phyloP scores from a whole-genome alignment of 2,113 vertebrate species.

The Seriola rivoliana region DNA sequence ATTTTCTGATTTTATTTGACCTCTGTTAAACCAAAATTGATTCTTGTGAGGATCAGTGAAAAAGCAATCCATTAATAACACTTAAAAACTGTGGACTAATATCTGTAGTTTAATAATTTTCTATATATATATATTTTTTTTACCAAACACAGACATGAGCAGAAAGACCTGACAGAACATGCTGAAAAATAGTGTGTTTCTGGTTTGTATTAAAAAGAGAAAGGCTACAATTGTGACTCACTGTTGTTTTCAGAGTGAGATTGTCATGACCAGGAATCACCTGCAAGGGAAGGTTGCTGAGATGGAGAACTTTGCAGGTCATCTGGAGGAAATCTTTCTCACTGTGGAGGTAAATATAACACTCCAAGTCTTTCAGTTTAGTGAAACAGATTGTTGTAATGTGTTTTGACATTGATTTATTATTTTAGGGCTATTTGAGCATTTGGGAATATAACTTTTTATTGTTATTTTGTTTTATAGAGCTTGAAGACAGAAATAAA shows the following conservation, averaged over 20 bases:
- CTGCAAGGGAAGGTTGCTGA: conserved; percentile 90
- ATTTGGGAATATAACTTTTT: background rate
- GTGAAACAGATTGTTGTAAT: background rate
- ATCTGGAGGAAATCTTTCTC: conserved; percentile 97
- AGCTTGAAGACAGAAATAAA: background rate
- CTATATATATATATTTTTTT: too few species aligned
- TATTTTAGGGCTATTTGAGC: background rate
- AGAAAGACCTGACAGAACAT: background rate
- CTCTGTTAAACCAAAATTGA: background rate
- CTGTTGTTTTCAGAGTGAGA: conserved; percentile 81
- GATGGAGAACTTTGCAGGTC: conserved; percentile 94
- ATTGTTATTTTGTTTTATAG: background rate
- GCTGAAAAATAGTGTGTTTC: background rate
- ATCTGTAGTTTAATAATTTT: background rate
- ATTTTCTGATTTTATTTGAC: background rate
- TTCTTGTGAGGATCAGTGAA: background rate
- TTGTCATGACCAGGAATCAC: conserved; percentile 83
- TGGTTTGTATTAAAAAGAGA: conserved; percentile 23
- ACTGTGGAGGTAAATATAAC: conserved; percentile 91
- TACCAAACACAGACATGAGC: background rate
- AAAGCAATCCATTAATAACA: background rate
- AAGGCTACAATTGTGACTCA: background rate
- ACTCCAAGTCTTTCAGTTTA: background rate
- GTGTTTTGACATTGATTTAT: conserved; percentile 11
- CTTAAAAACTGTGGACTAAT: background rate